Evolutionary conservation across 1,140 invertebrate genomes (phyloP), one percentile per base, ranked within the genome.

Genomic region (Chionoecetes opilio): DNA sequence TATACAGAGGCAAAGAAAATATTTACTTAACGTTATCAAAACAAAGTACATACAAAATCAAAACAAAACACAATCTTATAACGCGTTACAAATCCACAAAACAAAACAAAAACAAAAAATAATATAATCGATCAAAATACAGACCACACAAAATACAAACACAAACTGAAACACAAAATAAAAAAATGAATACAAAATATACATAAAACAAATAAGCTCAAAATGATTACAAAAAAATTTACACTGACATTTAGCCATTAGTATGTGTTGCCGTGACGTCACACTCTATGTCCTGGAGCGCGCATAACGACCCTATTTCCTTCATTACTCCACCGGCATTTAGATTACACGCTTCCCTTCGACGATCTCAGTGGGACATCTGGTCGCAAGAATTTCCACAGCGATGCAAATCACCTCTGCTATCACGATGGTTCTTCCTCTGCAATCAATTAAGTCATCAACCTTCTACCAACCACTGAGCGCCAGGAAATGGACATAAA

Each of bases 271-370:
- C 11, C 0, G 21, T 75, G 63, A 75, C 63, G 63, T 75, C 63
- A 75, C 63, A 75, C 63, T 75, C 63, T 2, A n/a, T 75, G 63
- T 26, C 63, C 63, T 5, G 21, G 63, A 75, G 63, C 63, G 63
- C 26, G 63, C 63, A 75, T 75, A n/a, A n/a, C n/a, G 63, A n/a
- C 63, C 21, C 63, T 75, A 75, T 75, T 75, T 75, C 63, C 63
- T 75, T 75, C 63, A 75, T 75, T 75, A 75, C 63, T 75, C 63
- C 63, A 75, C n/a, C 26, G 63, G 63, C 63, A 75, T 75, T 75
- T 75, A 75, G 11, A 75, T 75, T n/a, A 75, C n/a, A 5, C 63
- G n/a, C 63, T 75, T 75, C 63, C 63, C n/a, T n/a, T n/a, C 63
- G 63, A 26, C 21, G 63, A 17, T 75, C 63, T 5, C 63, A 75